Evolutionary conservation across 1,140 invertebrate species (phyloP), one percentile per base, ranked within the genome.

Genomic region (Drosophila nikananu): DNA sequence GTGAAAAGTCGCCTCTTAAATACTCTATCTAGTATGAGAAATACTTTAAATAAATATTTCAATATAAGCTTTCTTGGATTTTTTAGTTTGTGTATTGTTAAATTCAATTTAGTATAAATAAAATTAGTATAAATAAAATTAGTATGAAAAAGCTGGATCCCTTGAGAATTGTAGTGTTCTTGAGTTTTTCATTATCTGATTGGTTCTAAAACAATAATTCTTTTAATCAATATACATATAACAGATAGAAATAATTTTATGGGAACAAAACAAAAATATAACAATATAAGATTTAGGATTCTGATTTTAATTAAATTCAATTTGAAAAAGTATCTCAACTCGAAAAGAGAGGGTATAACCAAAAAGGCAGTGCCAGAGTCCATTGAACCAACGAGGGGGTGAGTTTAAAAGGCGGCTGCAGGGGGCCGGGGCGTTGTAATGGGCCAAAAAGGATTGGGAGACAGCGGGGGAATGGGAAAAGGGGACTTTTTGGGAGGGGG

Each of bases 371-470:
- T 63, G 80, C 76, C 67, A 54, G 58, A 74, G 80, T 81, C 67
- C 79, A 65, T 82, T 82, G 80, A 82, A 82, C 80, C 68, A 61
- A 55, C 41, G 54, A 44, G 70, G 70, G 55, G 35, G 30, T 51
- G 44, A 59, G 48, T 63, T 66, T 39, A 63, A 30, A 75, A 57
- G 54, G 35, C 35, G 35, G 21, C 10, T 37, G 52, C 7, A 32
- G 48, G 19, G 15, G 39, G 12, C 6, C 35, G 32, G 23, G 41
- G 44, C 54, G 63, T 39, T 64, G 39, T 32, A 65, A 66, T 66
- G 66, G 66, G 17, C 19, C 63, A 67, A 67, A 67, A 67, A 71
- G 68, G 27, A 52, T 70, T 70, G 37, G 30, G 23, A 9, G 32
- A 27, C 15, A 10, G 27, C 64, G 65, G 42, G 10, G 42, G 7